Evolutionary conservation across 2,113 vertebrate genomes (phyloP), one percentile per base, ranked within the genome.

Genomic region (Chaenogobius annularis): DNA sequence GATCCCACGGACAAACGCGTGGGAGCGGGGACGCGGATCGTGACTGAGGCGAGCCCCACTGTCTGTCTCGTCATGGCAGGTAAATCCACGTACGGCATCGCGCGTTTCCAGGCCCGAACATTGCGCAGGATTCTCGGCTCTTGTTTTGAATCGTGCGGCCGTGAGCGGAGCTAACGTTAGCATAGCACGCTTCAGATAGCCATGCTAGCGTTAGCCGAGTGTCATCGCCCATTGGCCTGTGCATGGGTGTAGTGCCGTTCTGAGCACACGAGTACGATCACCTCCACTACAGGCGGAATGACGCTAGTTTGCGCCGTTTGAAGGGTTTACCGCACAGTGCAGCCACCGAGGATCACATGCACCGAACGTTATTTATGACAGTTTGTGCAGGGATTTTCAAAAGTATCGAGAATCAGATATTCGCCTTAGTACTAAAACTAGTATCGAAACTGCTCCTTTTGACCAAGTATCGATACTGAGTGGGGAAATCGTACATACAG

Each of bases 1-100:
- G 61, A 85, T 76, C 83, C 81, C 82, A 83, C 82, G 76, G 83
- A 82, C 31, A 80, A 75, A n/a, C 79, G 90, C 85, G 89, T 87
- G 90, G 90, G 89, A 90, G 86, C 79, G 83, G 90, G 88, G 88
- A 86, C 82, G 75, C 84, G 88, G 82, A 85, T 87, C 89, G 88
- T 90, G 86, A 87, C 88, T 77, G 82, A 88, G 90, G 68, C 71
- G 58, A 90, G 88, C 85, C 79, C 90, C 86, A 79, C 88, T 83
- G 88, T 85, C 78, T 90, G 88, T 92, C 90, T 90, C 90, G 71
- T 86, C 90, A 93, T 94, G 93, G 93, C 93, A 94, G 93, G 93
- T 94, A 92, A 87, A 56, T 67, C 23, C 63, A 0, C 63, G 44
- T 1, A 74, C 11, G 12, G 19, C 44, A 47, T 44, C 56, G 50